Evolutionary conservation across 35 echinoderm and acorn worm genomes (phyloP).

Genomic region (Antedon bifida): DNA sequence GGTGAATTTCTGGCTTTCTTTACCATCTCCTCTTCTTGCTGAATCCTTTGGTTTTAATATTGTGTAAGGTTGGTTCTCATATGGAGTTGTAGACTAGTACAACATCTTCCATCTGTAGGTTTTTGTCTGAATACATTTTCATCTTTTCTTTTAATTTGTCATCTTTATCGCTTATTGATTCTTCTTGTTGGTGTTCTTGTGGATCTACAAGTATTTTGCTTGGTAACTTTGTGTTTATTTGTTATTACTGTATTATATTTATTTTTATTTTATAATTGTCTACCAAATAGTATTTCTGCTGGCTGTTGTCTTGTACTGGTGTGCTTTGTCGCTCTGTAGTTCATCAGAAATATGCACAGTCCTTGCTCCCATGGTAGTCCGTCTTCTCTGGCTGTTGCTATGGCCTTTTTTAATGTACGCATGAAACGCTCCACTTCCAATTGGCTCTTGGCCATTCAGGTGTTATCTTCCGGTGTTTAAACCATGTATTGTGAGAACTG

Average conservation of each 20-base stretch:
- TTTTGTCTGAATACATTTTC: not conserved
- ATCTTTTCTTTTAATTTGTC: not conserved
- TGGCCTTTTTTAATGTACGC: constrained; percentile 43
- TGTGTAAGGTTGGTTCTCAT: not conserved
- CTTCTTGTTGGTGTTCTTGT: not conserved
- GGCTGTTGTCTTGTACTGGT: constrained; percentile 35
- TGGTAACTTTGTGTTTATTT: not conserved
- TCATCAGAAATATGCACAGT: constrained; percentile 44
- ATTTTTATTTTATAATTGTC: too few relatives aligned
- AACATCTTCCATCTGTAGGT: not conserved
- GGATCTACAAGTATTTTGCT: not conserved
- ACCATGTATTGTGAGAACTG: constrained; percentile 28
- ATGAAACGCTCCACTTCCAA: constrained; percentile 70
- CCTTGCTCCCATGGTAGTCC: constrained; percentile 42
- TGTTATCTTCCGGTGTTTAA: constrained; percentile 53
- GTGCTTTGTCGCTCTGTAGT: constrained; percentile 48
- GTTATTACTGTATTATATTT: too few relatives aligned
- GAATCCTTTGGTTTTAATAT: not conserved
- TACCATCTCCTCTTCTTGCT: not conserved
- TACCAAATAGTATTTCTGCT: constrained; percentile 38
- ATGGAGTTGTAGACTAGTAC: not conserved
- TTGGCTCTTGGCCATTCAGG: constrained; percentile 69
- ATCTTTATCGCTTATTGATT: not conserved
- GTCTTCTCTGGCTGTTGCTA: constrained; percentile 22
- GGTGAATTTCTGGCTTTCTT: not conserved